Conservation (phyloP, 2,888 invertebrate genomes). For the Phymatocera aterrima region DNA sequence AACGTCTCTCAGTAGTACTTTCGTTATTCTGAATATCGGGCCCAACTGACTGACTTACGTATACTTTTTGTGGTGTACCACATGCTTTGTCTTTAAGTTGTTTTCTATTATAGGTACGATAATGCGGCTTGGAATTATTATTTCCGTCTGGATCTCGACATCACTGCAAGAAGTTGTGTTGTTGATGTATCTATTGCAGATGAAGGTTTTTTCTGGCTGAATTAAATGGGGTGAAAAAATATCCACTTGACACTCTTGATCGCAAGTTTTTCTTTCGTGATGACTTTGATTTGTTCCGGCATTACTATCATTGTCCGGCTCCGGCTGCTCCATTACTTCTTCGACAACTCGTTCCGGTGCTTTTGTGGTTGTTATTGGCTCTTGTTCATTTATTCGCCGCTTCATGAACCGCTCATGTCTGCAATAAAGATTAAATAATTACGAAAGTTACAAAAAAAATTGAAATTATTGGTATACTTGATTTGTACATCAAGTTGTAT, state of each 20-base stretch:
- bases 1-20: slow-evolving; percentile 6
- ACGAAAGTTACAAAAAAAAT: too few relatives aligned
- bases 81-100: slow-evolving; percentile 43
- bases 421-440: slow-evolving; percentile 52
- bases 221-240: slow-evolving; percentile 33
- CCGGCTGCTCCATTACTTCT: too few relatives aligned
- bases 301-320: too few relatives aligned
- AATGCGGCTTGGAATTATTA: not conserved
- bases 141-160: slow-evolving; percentile 50
- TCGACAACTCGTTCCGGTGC: too few relatives aligned
- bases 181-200: slow-evolving; percentile 48
- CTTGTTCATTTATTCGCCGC: slow-evolving; percentile 36
- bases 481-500: too few relatives aligned
- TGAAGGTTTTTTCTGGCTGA: slow-evolving; percentile 45
- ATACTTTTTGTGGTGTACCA: slow-evolving; percentile 38
- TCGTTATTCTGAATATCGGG: slow-evolving; percentile 26
- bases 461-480: too few relatives aligned
- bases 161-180: slow-evolving; percentile 45
- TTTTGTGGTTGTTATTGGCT: not conserved
- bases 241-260: slow-evolving; percentile 49
- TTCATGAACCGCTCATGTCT: slow-evolving; percentile 47
- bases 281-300: slow-evolving; percentile 12
- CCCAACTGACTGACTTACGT: too few relatives aligned
- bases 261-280: slow-evolving; percentile 16
- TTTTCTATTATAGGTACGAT: slow-evolving; percentile 33